phyloP scores from a whole-genome alignment of 2,888 invertebrate genomes.

The Brachylomia viminalis region DNA sequence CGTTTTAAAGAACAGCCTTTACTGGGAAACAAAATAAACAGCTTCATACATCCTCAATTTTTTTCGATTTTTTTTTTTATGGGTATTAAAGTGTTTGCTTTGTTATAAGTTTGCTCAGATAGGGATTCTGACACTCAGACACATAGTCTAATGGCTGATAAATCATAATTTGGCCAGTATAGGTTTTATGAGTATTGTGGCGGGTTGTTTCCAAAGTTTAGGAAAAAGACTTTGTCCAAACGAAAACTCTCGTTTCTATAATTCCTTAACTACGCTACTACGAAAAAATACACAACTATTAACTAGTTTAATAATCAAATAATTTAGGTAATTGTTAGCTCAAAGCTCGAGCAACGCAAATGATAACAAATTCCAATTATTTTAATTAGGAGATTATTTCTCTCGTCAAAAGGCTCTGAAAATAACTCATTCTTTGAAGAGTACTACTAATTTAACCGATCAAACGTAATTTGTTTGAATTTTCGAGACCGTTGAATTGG shows the following conservation, averaged over 20 bases:
- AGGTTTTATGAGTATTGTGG: conserved; percentile 1
- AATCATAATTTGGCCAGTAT: conserved; percentile 14
- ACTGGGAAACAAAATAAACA: conserved; percentile 50
- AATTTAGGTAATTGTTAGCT: conserved; percentile 27
- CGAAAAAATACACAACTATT: conserved; percentile 21
- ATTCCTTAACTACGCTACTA: no score
- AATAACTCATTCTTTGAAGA: conserved; percentile 44
- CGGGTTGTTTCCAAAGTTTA: neutral
- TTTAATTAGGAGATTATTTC: conserved; percentile 43
- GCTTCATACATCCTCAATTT: conserved; percentile 37
- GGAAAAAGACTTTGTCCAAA: neutral
- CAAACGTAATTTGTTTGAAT: conserved; percentile 59
- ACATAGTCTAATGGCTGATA: conserved; percentile 15
- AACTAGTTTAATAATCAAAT: conserved; percentile 20
- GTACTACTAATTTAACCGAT: conserved; percentile 61
- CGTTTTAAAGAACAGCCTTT: conserved; percentile 62
- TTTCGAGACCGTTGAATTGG: conserved; percentile 43
- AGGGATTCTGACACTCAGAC: conserved; percentile 7
- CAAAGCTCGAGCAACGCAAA: conserved; percentile 28
- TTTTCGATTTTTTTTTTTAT: no score
- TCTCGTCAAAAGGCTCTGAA: conserved; percentile 46
- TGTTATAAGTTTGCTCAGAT: conserved; percentile 15
- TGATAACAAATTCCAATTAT: conserved; percentile 32
- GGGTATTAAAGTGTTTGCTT: conserved; percentile 21
- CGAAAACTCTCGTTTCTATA: neutral